Percentiles rank a stretch among this genome's conserved stretches.
phyloP scores from a whole-genome alignment of 92 coral and sea anemone species.

The Actinostola sp. region DNA sequence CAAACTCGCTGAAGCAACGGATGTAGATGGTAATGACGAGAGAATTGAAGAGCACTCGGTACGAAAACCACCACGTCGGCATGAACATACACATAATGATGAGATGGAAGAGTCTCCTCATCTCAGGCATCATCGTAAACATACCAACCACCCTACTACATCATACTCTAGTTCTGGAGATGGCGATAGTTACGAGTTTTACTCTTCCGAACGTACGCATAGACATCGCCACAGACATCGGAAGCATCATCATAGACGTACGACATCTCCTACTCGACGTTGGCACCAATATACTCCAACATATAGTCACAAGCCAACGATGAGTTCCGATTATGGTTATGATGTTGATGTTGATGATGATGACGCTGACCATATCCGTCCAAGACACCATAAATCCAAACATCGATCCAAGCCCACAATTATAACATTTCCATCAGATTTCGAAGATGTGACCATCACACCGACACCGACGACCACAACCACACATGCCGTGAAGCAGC shows the following conservation, averaged over 20 bases:
- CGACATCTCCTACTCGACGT: background rate
- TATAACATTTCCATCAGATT: background rate
- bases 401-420: background rate
- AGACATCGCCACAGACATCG: background rate
- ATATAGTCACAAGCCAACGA: background rate
- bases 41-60: background rate
- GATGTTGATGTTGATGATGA: background rate
- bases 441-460: slow-evolving; percentile 8
- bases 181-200: slow-evolving; percentile 1
- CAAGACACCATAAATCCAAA: background rate
- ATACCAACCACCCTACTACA: background rate
- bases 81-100: no score
- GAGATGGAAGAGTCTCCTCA: background rate
- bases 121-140: background rate
- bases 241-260: background rate
- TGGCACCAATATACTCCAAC: background rate
- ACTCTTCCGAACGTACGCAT: background rate
- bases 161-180: background rate
- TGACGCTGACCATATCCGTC: background rate
- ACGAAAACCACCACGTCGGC: no score
- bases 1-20: no score
- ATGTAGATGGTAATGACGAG: slow-evolving; percentile 21
- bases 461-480: slow-evolving; percentile 16
- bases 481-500: slow-evolving; percentile 18
- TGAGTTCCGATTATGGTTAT: background rate